These are phyloP conservation scores for Syngnathus rostellatus DNA, from an alignment of 2,797 vertebrate genomes.

Conservation along the genomic window DNA sequence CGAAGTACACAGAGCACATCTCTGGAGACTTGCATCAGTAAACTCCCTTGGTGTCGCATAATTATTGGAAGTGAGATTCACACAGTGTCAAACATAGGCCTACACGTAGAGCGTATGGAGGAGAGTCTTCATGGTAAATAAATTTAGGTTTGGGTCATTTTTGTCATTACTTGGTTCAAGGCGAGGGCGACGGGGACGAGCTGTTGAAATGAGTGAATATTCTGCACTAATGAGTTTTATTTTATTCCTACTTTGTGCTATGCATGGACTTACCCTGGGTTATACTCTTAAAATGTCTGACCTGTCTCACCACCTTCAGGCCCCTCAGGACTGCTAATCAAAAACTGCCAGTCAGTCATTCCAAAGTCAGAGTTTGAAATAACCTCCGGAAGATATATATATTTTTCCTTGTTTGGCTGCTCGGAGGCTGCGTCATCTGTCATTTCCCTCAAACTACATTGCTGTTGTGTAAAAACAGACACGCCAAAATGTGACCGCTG, in stretches of 20 bases:
- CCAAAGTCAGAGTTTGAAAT: constrained; percentile 1
- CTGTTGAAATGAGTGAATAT: neutral
- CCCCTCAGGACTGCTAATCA: constrained; percentile 1
- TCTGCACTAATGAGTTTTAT: neutral
- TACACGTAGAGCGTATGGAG: neutral
- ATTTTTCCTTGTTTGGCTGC: neutral
- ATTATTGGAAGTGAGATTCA: constrained; percentile 50
- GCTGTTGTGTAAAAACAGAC: neutral
- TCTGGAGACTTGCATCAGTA: constrained; percentile 43
- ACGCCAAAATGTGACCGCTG: neutral
- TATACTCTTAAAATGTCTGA: constrained; percentile 1
- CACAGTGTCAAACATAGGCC: constrained; percentile 34
- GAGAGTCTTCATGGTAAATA: constrained; percentile 3
- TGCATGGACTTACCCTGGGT: neutral
- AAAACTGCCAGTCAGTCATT: constrained; percentile 7
- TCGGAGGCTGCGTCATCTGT: neutral
- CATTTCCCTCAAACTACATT: neutral
- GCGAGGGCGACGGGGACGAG: neutral
- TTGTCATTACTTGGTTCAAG: neutral
- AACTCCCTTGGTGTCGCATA: constrained; percentile 45
- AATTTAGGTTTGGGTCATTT: neutral
- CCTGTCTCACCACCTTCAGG: neutral
- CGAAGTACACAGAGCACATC: constrained; percentile 42
- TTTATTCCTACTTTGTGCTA: neutral
- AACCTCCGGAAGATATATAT: neutral